Evolutionary conservation across 2,797 vertebrate genomes (phyloP), one percentile per base, ranked within the genome.

Genomic region (Poeciliopsis gracilis): DNA sequence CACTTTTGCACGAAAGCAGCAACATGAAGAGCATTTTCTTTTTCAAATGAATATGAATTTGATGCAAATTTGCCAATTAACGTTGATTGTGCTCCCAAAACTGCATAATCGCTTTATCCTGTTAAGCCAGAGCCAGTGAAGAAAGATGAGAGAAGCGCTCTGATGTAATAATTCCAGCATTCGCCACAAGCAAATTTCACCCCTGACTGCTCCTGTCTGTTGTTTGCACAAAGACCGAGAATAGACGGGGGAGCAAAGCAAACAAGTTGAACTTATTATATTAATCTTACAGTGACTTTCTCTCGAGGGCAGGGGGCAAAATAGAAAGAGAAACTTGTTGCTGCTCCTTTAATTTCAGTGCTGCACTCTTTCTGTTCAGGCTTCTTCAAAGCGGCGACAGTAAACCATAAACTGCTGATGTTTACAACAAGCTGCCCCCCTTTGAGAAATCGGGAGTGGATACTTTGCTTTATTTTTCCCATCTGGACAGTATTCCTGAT

Each of bases 81-180:
- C 8, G 4, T 55, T 38, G 33, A 8, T 23, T 36, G 7, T 66
- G 49, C 43, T 10, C 53, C 38, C 38, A 13, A 53, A 55, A 41
- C 18, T 3, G 47, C 66, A 55, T 75, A 30, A 63, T 63, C 28
- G 2, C 55, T 28, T 18, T 67, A 76, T 36, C 45, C 25, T 45
- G 46, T 73, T 49, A 59, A 67, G 75, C 66, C 18, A 5, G 73
- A 25, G 57, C 9, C 6, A 63, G 1, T 38, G 55, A 53, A n/a
- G 67, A 79, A 33, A 67, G 71, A 47, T 67, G 63, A 25, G 36
- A 67, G 70, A 25, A 71, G 36, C 49, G 51, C 4, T 67, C 76
- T 73, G 69, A 6, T 76, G 38, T 46, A 77, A 79, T 81, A 79
- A 76, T 72, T 49, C 15, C 13, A 45, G 72, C 59, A 38, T 61